A percentile compares a stretch with the other conserved stretches of the same genome.
Conservation (phyloP, 2,113 vertebrate species). For the Oreocharis arfaki region DNA sequence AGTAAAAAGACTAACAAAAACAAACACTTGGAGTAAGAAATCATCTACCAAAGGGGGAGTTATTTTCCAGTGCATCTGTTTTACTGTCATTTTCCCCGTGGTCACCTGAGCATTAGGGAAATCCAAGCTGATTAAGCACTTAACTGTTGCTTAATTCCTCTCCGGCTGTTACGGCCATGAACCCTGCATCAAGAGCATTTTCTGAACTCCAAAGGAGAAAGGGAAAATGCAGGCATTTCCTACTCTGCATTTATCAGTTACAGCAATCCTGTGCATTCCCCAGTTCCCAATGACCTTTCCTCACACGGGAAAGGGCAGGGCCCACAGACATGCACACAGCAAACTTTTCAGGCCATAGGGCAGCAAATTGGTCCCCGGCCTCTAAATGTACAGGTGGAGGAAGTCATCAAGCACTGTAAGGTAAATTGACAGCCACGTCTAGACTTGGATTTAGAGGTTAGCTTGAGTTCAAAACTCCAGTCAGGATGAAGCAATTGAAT, state of each 20-base stretch:
- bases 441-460: constrained; percentile 58
- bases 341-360: not conserved
- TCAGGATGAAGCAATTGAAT: not conserved
- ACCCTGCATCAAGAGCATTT: not conserved
- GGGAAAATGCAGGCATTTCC: not conserved
- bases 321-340: not conserved
- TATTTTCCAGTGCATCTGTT: not conserved
- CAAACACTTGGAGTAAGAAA: not conserved
- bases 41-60: not conserved
- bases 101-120: constrained; percentile 13
- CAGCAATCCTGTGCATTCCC: not conserved
- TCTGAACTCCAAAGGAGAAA: not conserved
- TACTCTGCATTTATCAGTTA: not conserved
- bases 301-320: not conserved
- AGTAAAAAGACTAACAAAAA: not conserved
- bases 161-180: not conserved
- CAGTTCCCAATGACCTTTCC: not conserved
- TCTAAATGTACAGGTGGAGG: not conserved
- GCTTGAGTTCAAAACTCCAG: constrained; percentile 25
- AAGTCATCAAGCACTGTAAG: constrained; percentile 26
- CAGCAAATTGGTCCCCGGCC: not conserved
- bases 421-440: not conserved
- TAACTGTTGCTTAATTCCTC: not conserved
- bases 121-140: constrained; percentile 35
- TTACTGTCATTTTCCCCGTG: not conserved